Evolutionary conservation across 2,797 vertebrate genomes (phyloP), one percentile per base, ranked within the genome.

Genomic region (Spheniscus humboldti): DNA sequence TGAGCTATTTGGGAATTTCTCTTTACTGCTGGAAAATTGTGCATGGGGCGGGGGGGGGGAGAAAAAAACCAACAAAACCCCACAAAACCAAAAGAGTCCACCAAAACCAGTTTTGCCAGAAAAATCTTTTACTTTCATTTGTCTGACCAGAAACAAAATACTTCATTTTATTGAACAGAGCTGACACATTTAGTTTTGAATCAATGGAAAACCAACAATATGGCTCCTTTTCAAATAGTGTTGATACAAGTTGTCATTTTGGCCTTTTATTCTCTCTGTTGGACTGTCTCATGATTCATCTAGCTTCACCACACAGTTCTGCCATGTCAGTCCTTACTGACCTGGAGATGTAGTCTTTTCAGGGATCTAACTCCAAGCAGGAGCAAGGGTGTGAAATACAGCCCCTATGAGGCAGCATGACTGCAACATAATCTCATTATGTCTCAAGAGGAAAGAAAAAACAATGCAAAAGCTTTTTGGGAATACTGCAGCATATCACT

Each of bases 31-130:
- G 8, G 39, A 57, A 78, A 88, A 35, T 67, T 50, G 50, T 81
- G 52, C 31, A 47, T 2, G 5, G 11, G 25, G 18, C 6, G 8
- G 2, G 13, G 3, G 8, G 10, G 25, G 3, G 8, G 10, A 17
- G 5, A 18, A 14, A 13, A 9, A 45, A 8, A 0, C 5, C 6
- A 25, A 35, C 12, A 24, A 18, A 63, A 24, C 9, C 4, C 3
- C 30, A n/a, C 31, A 43, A 64, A 24, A 13, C 3, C 9, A 35
- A 19, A 39, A 10, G 31, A 13, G 7, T 31, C 18, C 30, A 39
- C 7, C 5, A 17, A 66, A 79, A 53, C 3, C 27, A 66, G 41
- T 73, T 89, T 43, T 64, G 9, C 64, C 45, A 78, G 28, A 69
- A 73, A 77, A 62, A 20, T 20, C 14, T 31, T 67, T 52, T 25